These are phyloP conservation scores for Chloebia gouldiae DNA, from an alignment of 2,113 vertebrate species.

Conservation along the genomic window DNA sequence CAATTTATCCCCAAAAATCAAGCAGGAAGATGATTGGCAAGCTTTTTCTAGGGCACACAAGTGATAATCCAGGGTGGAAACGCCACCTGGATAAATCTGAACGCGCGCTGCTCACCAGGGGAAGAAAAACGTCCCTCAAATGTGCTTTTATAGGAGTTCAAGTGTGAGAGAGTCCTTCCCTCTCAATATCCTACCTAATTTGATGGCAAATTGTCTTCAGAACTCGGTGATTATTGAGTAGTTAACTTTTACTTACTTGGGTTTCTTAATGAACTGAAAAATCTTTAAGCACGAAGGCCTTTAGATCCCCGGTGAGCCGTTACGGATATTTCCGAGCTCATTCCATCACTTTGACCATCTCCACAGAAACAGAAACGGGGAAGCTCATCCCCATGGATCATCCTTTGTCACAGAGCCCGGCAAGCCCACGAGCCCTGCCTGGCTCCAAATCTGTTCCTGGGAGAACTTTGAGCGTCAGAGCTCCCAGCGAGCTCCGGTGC, in stretches of 20 bases:
- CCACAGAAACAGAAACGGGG: not conserved
- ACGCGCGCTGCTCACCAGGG: rapidly evolving
- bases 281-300: conserved; percentile 26
- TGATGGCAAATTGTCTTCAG: not conserved
- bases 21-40: not conserved
- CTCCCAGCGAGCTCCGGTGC: not conserved
- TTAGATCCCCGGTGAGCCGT: not conserved
- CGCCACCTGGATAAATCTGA: rapidly evolving
- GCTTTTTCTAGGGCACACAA: not conserved
- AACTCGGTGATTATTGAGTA: not conserved
- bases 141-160: not conserved
- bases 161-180: not conserved
- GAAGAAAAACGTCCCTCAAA: not conserved
- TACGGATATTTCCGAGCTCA: not conserved
- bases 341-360: not conserved
- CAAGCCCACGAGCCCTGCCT: not conserved
- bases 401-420: not conserved
- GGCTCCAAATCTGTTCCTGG: not conserved
- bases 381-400: not conserved
- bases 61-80: rapidly evolving
- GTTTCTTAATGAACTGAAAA: conserved; percentile 44
- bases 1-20: not conserved
- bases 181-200: not conserved
- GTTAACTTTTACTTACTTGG: conserved; percentile 28
- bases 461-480: not conserved